These are phyloP conservation scores for Caenorhabditis doughertyi DNA, from an alignment of 2,888 invertebrate genomes.

Conservation along the genomic window DNA sequence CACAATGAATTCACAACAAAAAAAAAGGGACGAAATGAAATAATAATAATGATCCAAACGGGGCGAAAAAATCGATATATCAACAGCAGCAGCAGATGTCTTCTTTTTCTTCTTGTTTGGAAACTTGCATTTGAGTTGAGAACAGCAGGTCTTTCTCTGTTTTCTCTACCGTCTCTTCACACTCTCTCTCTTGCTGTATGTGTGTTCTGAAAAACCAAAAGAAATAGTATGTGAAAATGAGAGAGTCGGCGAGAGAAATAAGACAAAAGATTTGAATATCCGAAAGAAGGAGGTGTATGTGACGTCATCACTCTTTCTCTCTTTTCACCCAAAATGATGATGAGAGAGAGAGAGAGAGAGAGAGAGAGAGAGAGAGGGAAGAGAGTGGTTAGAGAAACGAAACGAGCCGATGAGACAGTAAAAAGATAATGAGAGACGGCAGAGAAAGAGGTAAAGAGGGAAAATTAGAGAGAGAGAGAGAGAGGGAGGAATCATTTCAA, in stretches of 20 bases:
- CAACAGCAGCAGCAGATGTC: too few relatives aligned
- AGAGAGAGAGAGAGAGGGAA: conserved; percentile 16
- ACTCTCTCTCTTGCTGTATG: background rate
- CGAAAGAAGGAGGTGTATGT: conserved; percentile 31
- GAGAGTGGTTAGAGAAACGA: conserved; percentile 1
- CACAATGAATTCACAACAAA: too few relatives aligned
- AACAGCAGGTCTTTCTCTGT: background rate
- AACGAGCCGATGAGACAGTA: background rate
- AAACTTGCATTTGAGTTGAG: conserved; percentile 41
- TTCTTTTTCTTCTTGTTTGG: too few relatives aligned
- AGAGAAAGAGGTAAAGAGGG: too few relatives aligned
- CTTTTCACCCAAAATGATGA: conserved; percentile 11
- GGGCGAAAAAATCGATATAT: conserved; percentile 4
- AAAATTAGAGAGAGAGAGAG: too few relatives aligned
- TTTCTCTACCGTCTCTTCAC: background rate
- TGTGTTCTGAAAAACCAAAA: conserved; percentile 19
- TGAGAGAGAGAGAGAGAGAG: conserved; percentile 16
- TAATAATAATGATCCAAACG: background rate
- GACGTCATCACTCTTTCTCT: conserved; percentile 14
- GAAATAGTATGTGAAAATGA: conserved; percentile 14
- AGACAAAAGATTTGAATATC: conserved; percentile 48
- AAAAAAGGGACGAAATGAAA: background rate
- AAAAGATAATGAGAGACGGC: background rate
- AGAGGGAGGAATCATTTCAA: too few relatives aligned
- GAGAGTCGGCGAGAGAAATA: background rate